Conservation (phyloP, 2,797 vertebrate species). For the Lagorchestes hirsutus region DNA sequence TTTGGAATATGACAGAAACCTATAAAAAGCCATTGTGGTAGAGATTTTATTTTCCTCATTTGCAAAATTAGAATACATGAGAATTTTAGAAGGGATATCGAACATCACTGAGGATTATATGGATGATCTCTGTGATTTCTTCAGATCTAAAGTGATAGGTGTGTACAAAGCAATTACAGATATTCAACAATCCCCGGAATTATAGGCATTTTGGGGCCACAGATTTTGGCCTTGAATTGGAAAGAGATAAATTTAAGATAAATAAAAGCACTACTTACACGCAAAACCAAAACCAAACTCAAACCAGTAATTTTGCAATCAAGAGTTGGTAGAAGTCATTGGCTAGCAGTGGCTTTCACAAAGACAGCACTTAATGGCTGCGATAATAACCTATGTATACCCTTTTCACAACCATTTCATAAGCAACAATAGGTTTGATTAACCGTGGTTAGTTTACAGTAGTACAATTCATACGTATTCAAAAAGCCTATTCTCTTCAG, state of each 20-base stretch:
- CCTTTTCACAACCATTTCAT: neutral
- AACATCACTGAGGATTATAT: neutral
- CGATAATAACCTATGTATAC: neutral
- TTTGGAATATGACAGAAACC: neutral
- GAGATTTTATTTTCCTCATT: neutral
- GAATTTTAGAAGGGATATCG: neutral
- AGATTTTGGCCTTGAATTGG: neutral
- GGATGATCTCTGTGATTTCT: neutral
- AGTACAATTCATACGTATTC: neutral
- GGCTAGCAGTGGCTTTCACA: neutral
- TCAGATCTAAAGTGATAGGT: neutral
- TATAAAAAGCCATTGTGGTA: neutral
- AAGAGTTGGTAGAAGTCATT: neutral
- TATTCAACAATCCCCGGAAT: neutral
- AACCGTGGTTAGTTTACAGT: neutral
- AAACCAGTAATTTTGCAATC: neutral
- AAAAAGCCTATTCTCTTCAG: neutral
- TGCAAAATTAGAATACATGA: neutral
- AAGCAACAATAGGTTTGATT: neutral
- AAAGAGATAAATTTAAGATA: neutral
- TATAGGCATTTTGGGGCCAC: neutral
- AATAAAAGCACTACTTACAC: neutral
- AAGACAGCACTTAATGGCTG: neutral
- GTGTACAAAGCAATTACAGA: neutral
- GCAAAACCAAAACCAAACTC: neutral